Base-by-base conservation (phyloP, 2,113 vertebrate species). In the Verasper variegatus region DNA sequence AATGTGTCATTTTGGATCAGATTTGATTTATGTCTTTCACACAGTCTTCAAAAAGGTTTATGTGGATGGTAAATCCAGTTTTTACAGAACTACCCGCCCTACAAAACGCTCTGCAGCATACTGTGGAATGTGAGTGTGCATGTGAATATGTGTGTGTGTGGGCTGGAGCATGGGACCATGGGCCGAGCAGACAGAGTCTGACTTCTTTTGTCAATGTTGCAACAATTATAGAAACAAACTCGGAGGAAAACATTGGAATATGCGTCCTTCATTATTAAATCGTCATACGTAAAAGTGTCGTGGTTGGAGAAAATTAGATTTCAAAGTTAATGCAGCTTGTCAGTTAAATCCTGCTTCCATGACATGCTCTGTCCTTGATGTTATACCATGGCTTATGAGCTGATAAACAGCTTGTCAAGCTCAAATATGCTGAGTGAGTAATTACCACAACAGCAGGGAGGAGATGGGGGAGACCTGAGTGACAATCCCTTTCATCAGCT, bases 401-500 rank as follows among this genome's bases (percentile, higher is more conserved):
- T 31, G 31, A 31, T 31, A 31, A 31, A 67, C 64, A 42, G 64
- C 1, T 49, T 21, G 45, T 52, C 37, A 35, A 55, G 67, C 37
- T 71, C 68, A 88, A 74, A 87, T 81, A 81, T 88, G 86, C 86
- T 91, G 86, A 87, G 86, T 65, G 68, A 87, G 87, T 88, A 85
- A 88, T 91, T 88, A 88, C 78, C 80, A 84, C 31, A 31, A 68
- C 86, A 88, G 77, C 80, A 83, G 82, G 80, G 85, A 82, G 77
- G 90, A 83, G 88, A 87, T 52, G 42, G 76, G 68, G 71, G 62
- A 87, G 71, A 75, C 80, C 66, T 81, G 71, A 85, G 79, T 77
- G 78, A 89, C 86, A 90, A 85, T 86, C 83, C 80, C 88, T 91
- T 90, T 92, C 88, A 92, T 90, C 89, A 91, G 85, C 90, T 91